A percentile compares a stretch with the other conserved stretches of the same genome.
These are phyloP conservation scores for Nymphalis polychloros DNA, from an alignment of 2,888 invertebrate species.

Conservation along the genomic window DNA sequence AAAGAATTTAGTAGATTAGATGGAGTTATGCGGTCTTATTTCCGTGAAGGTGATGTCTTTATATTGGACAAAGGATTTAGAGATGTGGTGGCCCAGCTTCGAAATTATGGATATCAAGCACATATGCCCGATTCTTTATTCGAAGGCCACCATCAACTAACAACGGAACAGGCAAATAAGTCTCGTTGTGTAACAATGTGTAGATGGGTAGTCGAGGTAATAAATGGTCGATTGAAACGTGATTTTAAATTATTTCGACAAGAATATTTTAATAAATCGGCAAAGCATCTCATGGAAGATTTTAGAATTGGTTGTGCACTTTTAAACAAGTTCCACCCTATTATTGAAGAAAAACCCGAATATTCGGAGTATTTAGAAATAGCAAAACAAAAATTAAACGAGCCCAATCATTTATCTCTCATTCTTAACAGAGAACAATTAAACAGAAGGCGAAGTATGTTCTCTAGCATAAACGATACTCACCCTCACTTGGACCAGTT, in stretches of 20 bases:
- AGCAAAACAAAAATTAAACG: background rate
- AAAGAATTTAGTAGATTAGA: slow-evolving; percentile 13
- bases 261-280: slow-evolving; percentile 20
- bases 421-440: background rate
- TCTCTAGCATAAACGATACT: background rate
- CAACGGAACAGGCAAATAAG: slow-evolving; percentile 10
- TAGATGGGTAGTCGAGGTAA: slow-evolving; percentile 31
- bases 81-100: background rate
- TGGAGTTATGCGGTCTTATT: slow-evolving; percentile 5
- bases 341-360: slow-evolving; percentile 13
- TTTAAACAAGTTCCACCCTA: slow-evolving; percentile 4
- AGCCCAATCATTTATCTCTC: background rate
- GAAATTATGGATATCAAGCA: slow-evolving; percentile 2
- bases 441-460: slow-evolving; percentile 6
- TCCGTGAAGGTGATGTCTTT: slow-evolving; percentile 7
- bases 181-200: background rate
- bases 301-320: slow-evolving; percentile 10
- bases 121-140: slow-evolving; percentile 8
- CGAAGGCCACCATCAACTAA: slow-evolving; percentile 4
- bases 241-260: slow-evolving; percentile 29
- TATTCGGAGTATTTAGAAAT: slow-evolving; percentile 7
- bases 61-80: background rate
- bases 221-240: slow-evolving; percentile 32
- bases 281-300: slow-evolving; percentile 17
- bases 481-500: slow-evolving; percentile 11